Base-by-base conservation (phyloP, 2,888 invertebrate genomes). In the Plusia festucae region DNA sequence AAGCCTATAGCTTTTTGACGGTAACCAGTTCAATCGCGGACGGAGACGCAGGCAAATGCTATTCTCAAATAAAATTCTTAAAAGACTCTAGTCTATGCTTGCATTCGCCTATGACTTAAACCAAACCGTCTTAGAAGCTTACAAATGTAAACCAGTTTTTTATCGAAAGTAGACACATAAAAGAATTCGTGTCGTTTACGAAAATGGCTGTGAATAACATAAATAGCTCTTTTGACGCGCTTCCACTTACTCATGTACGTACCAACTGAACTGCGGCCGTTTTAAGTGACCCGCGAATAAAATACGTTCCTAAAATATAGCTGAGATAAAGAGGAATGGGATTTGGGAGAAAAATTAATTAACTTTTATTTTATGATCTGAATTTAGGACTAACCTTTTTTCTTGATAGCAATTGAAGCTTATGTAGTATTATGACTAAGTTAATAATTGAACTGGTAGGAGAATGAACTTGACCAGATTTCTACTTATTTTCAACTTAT, bases 131-230 rank as follows among this genome's bases (percentile, higher is more conserved):
- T 59, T 69, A 60, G 60, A 79, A 78, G 80, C 80, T 78, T 82
- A 80, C 83, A 84, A 82, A 83, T 83, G 82, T 74, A 75, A 73
- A 83, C 69, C 82, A 82, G 79, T 83, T 83, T 75, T 83, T 82
- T 82, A 83, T 83, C 76, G 80, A 82, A 82, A 82, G 81, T 76
- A 73, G 76, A 73, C 71, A 70, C 74, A 75, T 78, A 77, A 82
- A 79, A 73, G 77, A 80, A 72, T 70, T 78, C 65, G 68, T 58
- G 70, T 71, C 70, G 77, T 82, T 71, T 79, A 78, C 76, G 72
- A 72, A 82, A 82, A 80, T 80, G 73, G 70, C 53, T 53, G 68
- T 67, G 75, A 71, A 78, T 79, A 78, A 73, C 70, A 72, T 79
- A 79, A 76, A 84, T 82, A 82, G 80, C 72, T 68, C 66, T 65